phyloP scores from a whole-genome alignment of 30 jellyfish, hydroid and myxozoan species.

The Catostylus mosaicus region DNA sequence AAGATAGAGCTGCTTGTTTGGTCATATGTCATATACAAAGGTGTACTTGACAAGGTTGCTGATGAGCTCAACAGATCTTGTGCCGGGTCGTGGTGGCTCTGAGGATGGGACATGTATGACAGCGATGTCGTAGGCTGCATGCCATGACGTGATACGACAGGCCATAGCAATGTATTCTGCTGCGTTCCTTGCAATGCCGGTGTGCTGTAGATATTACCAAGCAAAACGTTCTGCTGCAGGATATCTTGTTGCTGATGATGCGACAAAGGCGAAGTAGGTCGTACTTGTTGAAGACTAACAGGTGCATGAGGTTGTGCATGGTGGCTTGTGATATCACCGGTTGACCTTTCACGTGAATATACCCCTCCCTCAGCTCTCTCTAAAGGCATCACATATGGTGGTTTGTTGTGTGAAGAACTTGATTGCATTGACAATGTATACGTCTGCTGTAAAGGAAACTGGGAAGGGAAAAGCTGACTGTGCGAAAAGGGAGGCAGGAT shows the following conservation, averaged over 20 bases:
- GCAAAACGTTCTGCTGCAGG: slow-evolving; percentile 41
- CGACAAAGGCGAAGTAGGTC: slow-evolving; percentile 79
- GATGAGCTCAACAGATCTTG: slow-evolving; percentile 67
- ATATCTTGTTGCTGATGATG: slow-evolving; percentile 77
- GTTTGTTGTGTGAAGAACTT: slow-evolving; percentile 34
- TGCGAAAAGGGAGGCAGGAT: slow-evolving; percentile 40
- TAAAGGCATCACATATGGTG: slow-evolving; percentile 37
- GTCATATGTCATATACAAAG: slow-evolving; percentile 72
- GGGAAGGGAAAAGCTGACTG: slow-evolving; percentile 57
- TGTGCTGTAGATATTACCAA: slow-evolving; percentile 67
- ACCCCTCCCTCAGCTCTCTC: slow-evolving; percentile 36
- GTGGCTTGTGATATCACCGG: slow-evolving; percentile 51
- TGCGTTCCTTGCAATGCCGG: slow-evolving; percentile 78
- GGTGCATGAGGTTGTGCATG: slow-evolving; percentile 70
- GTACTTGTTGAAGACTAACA: slow-evolving; percentile 48
- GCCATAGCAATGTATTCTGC: slow-evolving; percentile 89
- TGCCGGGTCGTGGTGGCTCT: slow-evolving; percentile 47
- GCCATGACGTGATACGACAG: slow-evolving; percentile 73
- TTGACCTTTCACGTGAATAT: slow-evolving; percentile 54
- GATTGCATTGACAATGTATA: slow-evolving; percentile 57
- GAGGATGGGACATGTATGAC: slow-evolving; percentile 63
- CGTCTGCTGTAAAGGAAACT: slow-evolving; percentile 45
- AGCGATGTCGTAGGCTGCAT: slow-evolving; percentile 67
- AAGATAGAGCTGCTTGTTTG: slow-evolving; percentile 62
- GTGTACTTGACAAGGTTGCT: slow-evolving; percentile 64